These are phyloP conservation scores for Blastobasis lacticolella DNA, from an alignment of 2,888 invertebrate genomes.

Conservation along the genomic window DNA sequence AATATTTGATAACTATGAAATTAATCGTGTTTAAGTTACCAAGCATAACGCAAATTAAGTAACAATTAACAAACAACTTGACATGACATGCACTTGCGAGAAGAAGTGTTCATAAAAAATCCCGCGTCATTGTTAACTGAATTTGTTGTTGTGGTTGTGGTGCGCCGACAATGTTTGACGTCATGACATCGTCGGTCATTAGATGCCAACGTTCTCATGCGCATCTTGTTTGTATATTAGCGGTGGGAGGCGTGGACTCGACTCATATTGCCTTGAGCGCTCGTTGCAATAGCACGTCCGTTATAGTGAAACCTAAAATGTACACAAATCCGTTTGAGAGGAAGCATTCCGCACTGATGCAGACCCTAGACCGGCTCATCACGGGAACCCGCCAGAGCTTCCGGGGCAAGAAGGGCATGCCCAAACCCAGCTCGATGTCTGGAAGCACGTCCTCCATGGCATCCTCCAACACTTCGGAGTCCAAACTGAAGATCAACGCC, in stretches of 20 bases:
- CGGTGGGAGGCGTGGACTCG: constrained; percentile 25
- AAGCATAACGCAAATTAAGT: too few species aligned
- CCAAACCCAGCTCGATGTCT: constrained; percentile 29
- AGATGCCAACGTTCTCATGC: constrained; percentile 16
- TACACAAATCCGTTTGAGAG: constrained; percentile 81
- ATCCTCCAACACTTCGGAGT: constrained; percentile 27
- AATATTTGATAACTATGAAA: too few species aligned
- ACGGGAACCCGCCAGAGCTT: constrained; percentile 62
- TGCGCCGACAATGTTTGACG: background rate
- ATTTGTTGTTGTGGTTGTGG: too few species aligned
- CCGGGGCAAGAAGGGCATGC: constrained; percentile 42
- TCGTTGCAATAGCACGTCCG: constrained; percentile 29
- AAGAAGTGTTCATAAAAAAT: too few species aligned
- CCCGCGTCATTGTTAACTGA: too few species aligned
- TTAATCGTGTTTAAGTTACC: too few species aligned
- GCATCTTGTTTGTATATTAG: constrained; percentile 34
- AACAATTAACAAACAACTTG: too few species aligned
- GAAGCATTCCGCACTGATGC: constrained; percentile 79
- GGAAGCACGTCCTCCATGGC: constrained; percentile 46
- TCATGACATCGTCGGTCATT: background rate
- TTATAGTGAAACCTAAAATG: constrained; percentile 51
- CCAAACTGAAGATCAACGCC: constrained; percentile 34
- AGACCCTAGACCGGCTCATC: constrained; percentile 77
- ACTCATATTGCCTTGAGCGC: constrained; percentile 25
- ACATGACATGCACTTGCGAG: too few species aligned